Percentiles rank a stretch among this genome's conserved stretches.
Conservation (phyloP, 2,797 vertebrate species). For the Halcyon leucocephala region DNA sequence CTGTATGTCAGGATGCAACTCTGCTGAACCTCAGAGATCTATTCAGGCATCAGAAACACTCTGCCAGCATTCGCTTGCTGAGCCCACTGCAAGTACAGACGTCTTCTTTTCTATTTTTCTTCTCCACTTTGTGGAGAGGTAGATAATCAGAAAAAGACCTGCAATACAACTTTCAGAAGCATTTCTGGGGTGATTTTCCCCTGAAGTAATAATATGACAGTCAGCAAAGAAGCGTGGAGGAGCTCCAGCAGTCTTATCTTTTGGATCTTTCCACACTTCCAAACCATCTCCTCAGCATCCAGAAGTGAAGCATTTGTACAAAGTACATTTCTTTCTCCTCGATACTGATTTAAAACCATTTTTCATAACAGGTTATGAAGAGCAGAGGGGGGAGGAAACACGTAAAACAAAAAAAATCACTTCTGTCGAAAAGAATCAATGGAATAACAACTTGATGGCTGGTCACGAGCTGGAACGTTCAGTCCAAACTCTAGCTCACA, state of each 20-base stretch:
- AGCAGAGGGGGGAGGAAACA: neutral
- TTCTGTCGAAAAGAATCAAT: neutral
- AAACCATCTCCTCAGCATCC: neutral
- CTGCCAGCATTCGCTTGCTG: neutral
- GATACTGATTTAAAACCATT: neutral
- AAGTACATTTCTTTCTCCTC: neutral
- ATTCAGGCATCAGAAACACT: neutral
- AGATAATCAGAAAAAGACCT: neutral
- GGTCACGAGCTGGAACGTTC: neutral
- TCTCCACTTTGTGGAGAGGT: neutral
- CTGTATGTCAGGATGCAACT: neutral
- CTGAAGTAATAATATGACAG: neutral
- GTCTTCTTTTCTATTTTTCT: neutral
- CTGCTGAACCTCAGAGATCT: neutral
- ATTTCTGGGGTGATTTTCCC: neutral
- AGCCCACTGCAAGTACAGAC: neutral
- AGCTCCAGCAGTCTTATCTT: neutral
- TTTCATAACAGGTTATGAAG: neutral
- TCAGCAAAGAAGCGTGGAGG: neutral
- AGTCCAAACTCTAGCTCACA: neutral
- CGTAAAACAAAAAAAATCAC: neutral
- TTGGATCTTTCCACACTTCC: neutral
- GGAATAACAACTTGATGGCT: neutral
- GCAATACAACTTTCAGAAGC: neutral
- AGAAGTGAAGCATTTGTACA: neutral